phyloP scores from a whole-genome alignment of 2,113 vertebrate species.

The Urocitellus parryii region DNA sequence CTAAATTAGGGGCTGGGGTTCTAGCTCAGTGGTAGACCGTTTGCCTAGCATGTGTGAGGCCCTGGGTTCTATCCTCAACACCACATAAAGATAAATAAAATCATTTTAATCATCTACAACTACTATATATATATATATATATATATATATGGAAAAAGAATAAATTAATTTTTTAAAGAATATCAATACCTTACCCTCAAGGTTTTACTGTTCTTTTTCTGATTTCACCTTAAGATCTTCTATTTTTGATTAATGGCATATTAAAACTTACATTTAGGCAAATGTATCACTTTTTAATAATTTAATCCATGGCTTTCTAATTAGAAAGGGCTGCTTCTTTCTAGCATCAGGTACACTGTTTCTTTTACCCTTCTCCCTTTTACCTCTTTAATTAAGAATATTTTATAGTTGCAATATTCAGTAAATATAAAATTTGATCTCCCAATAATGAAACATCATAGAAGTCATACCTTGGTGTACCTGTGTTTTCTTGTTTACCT shows the following conservation, averaged over 20 bases:
- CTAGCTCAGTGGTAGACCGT: too few relatives aligned
- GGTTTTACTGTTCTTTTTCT: neutral
- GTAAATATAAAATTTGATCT: neutral
- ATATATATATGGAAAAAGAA: neutral
- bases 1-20: neutral
- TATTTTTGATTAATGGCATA: conserved; percentile 2
- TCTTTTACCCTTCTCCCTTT: neutral
- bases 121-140: too few relatives aligned
- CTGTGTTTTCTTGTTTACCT: conserved; percentile 27
- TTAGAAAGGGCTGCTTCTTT: neutral
- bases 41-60: too few relatives aligned
- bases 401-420: neutral
- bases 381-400: neutral
- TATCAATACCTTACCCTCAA: neutral
- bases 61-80: too few relatives aligned
- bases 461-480: neutral
- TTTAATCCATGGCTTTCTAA: neutral
- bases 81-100: too few relatives aligned
- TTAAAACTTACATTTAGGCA: neutral
- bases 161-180: neutral
- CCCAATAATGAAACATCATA: neutral
- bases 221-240: conserved; percentile 27
- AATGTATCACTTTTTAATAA: conserved; percentile 42
- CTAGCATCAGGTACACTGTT: neutral
- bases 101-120: too few relatives aligned